Evolutionary conservation across 2,888 invertebrate species (phyloP).

Genomic region (Disparrhopalites patrizii): DNA sequence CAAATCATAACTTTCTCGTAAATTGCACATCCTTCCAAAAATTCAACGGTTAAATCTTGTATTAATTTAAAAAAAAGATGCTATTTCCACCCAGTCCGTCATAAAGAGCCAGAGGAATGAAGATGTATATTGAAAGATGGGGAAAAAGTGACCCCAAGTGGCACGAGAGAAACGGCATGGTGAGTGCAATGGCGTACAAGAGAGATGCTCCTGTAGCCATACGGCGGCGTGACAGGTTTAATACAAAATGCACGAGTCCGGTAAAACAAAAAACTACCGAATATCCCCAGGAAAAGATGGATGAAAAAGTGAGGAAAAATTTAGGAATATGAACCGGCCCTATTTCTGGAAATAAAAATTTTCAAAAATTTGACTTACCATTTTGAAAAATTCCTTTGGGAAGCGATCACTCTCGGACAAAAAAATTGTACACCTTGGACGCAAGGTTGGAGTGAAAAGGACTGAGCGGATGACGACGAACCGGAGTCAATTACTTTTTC

Average conservation of each 20-base stretch:
- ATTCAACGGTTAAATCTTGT: no score
- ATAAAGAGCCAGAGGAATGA: no score
- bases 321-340: no score
- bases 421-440: conserved; percentile 23
- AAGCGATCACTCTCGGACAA: conserved; percentile 19
- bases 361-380: conserved; percentile 41
- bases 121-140: background rate
- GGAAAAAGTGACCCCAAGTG: background rate
- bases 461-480: conserved; percentile 26
- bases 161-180: conserved; percentile 2
- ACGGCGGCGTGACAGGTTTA: conserved; percentile 18
- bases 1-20: no score
- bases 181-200: conserved; percentile 12
- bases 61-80: no score
- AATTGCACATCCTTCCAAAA: no score
- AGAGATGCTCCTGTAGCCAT: background rate
- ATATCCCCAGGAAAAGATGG: no score
- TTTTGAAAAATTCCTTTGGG: conserved; percentile 36
- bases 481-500: background rate
- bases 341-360: background rate
- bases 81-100: no score
- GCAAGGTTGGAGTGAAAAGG: conserved; percentile 42
- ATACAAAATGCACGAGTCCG: no score
- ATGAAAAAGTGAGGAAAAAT: no score
- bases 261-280: no score